Evolutionary conservation across 2,797 vertebrate species (phyloP).

Genomic region (Novumbra hubbsi): DNA sequence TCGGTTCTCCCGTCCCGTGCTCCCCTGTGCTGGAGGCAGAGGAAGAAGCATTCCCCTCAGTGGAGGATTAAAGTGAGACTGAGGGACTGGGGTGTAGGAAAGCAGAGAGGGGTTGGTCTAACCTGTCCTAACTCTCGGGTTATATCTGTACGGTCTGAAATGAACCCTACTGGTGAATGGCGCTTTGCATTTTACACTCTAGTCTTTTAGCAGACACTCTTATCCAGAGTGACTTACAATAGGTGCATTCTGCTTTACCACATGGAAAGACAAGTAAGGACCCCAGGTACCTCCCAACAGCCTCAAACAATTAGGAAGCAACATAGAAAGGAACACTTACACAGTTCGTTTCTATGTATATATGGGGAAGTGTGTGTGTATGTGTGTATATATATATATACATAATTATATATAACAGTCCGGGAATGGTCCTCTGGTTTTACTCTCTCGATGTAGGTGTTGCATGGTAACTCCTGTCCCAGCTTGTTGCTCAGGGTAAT

Average conservation of each 20-base stretch:
- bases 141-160: neutral
- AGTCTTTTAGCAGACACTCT: too few relatives aligned
- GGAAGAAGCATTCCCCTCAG: constrained; percentile 25
- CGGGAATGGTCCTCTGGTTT: too few relatives aligned
- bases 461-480: too few relatives aligned
- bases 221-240: too few relatives aligned
- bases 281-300: neutral
- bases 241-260: neutral
- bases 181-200: too few relatives aligned
- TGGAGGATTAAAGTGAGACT: neutral
- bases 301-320: neutral
- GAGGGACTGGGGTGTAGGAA: neutral
- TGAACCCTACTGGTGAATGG: neutral
- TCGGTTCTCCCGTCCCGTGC: neutral
- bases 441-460: too few relatives aligned
- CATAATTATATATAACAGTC: too few relatives aligned
- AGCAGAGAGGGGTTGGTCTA: neutral
- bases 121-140: neutral
- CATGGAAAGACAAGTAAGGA: neutral
- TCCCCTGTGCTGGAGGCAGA: constrained; percentile 7
- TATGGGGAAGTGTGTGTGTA: too few relatives aligned
- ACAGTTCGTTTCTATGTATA: neutral
- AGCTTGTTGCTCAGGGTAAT: too few relatives aligned
- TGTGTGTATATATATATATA: too few relatives aligned
- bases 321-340: neutral